Evolutionary conservation across 2,113 vertebrate genomes (phyloP).

Genomic region (Puffinus mauretanicus): DNA sequence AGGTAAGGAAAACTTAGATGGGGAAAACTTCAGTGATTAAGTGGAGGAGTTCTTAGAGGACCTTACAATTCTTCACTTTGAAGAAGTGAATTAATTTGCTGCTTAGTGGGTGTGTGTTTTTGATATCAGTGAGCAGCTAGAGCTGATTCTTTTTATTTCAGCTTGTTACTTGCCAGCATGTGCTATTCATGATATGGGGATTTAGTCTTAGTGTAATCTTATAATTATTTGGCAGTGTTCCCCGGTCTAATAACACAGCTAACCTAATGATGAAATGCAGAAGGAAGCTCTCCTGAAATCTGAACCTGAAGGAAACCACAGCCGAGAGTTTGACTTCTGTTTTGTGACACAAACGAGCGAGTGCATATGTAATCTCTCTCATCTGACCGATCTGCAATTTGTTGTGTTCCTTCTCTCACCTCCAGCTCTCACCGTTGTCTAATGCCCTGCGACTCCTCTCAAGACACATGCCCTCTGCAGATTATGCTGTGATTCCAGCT

Average conservation of each 20-base stretch:
- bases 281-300: background rate
- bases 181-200: constrained; percentile 1
- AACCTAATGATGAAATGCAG: background rate
- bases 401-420: background rate
- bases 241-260: background rate
- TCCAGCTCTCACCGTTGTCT: background rate
- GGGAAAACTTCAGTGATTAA: background rate
- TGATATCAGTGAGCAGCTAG: constrained; percentile 12
- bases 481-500: background rate
- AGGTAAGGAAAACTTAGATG: background rate
- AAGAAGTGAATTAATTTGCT: constrained; percentile 45
- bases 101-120: constrained; percentile 17
- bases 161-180: constrained; percentile 22
- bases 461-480: background rate
- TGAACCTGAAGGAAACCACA: background rate
- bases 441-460: background rate
- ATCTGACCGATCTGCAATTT: rapidly evolving
- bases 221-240: constrained; percentile 38
- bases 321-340: background rate
- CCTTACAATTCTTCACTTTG: background rate
- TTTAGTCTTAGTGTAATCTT: constrained; percentile 48
- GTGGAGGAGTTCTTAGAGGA: background rate
- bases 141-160: constrained; percentile 34
- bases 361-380: background rate
- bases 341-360: background rate